Evolutionary conservation across 2,888 invertebrate genomes (phyloP), one percentile per base, ranked within the genome.

Genomic region (Leptinotarsa peninsularis): DNA sequence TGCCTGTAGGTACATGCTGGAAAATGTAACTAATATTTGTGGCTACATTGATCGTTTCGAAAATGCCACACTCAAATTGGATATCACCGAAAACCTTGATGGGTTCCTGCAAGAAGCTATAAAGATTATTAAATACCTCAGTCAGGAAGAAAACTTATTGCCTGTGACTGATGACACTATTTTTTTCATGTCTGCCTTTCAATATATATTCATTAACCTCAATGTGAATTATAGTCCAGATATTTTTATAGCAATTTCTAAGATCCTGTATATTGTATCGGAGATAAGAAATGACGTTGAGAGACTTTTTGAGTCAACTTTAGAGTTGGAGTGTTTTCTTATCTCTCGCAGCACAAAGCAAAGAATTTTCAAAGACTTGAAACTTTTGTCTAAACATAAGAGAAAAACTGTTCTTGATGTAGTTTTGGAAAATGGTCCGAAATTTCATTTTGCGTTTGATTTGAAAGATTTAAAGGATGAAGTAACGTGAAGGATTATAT

Each of bases 21-120:
- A 86, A 79, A 82, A 81, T 73, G 60, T 85, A 54, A 81, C 82
- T 67, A 86, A 87, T 81, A 74, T 85, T 33, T 85, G 84, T 78
- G 74, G 76, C 66, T 84, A 83, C 76, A 78, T 78, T 49, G 79
- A 82, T 52, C 76, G 54, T 58, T 81, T 75, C 73, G 69, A 81
- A 58, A 76, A 80, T 73, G 73, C 74, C 52, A 54, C 74, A 10
- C 67, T 82, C 63, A 43, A 76, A 15, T 54, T 66, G 50, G 72
- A 77, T 63, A 78, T 82, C 68, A 76, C 71, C 66, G 60, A 74
- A 18, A 75, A 81, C 78, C 76, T 75, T 4, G 76, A 81, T 69
- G 69, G 79, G 68, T 81, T 84, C 68, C 21, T 81, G 14, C 60
- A 77, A 50, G 80, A 83, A 67, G 68, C 83, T 54, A 73, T 75